Conservation (phyloP, 2,797 vertebrate species). For the Phalloptychus januarius region DNA sequence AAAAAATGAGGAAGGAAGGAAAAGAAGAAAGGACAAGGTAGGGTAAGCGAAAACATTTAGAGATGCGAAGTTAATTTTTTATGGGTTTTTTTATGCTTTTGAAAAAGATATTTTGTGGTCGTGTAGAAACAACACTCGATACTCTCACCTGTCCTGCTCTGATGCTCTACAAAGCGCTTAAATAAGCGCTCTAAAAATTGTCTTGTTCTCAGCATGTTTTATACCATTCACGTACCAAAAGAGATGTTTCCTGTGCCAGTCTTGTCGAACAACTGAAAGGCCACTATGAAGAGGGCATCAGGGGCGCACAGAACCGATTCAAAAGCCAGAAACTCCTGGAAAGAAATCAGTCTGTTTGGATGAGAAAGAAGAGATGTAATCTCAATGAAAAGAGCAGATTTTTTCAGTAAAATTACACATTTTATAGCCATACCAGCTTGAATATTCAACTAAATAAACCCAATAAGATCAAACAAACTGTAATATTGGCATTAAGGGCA, state of each 20-base stretch:
- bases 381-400: constrained; percentile 32
- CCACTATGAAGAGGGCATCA: constrained; percentile 95
- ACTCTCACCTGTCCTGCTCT: not conserved
- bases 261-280: constrained; percentile 97
- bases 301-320: constrained; percentile 95
- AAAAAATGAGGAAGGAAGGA: not conserved
- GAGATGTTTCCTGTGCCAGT: constrained; percentile 91
- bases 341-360: constrained; percentile 91
- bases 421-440: not conserved
- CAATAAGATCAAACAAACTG: not conserved
- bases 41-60: not conserved
- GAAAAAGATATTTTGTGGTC: not conserved
- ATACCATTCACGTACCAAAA: constrained; percentile 86
- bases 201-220: constrained; percentile 4
- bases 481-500: not conserved
- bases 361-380: constrained; percentile 56
- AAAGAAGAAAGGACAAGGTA: not conserved
- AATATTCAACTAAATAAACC: not conserved
- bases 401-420: constrained; percentile 24
- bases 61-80: not conserved
- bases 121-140: not conserved
- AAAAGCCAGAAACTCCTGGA: constrained; percentile 97
- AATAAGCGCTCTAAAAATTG: not conserved
- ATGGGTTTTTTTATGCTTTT: not conserved
- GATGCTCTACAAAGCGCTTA: not conserved